phyloP scores from a whole-genome alignment of 2,888 invertebrate genomes.

The Pyralis farinalis region DNA sequence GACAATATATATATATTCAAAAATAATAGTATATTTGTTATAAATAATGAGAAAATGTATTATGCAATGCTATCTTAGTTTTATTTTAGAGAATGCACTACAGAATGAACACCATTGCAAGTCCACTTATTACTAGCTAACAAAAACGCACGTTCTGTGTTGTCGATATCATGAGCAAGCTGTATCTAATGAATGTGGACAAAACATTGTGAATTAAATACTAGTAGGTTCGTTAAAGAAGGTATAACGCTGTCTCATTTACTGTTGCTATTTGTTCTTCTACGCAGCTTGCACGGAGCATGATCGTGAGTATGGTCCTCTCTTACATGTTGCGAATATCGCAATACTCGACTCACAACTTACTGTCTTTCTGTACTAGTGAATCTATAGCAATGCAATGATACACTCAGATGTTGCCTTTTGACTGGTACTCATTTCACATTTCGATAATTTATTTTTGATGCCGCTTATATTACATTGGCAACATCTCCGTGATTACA shows the following conservation, averaged over 20 bases:
- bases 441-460: constrained; percentile 4
- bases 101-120: constrained; percentile 7
- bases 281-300: constrained; percentile 93
- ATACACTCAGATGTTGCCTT: constrained; percentile 47
- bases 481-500: constrained; percentile 73
- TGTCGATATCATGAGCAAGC: neutral
- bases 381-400: constrained; percentile 17
- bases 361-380: constrained; percentile 24
- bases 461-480: constrained; percentile 22
- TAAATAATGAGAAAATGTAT: no score
- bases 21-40: no score
- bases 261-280: constrained; percentile 84
- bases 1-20: no score
- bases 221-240: constrained; percentile 21
- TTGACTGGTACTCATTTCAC: constrained; percentile 12
- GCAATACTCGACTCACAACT: constrained; percentile 25
- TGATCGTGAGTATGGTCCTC: constrained; percentile 89
- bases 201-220: constrained; percentile 12
- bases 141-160: constrained; percentile 8
- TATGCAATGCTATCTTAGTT: neutral
- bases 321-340: constrained; percentile 35
- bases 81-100: neutral
- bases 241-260: constrained; percentile 75
- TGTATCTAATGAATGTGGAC: neutral
- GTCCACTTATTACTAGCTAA: constrained; percentile 4